Percentiles rank a stretch among this genome's conserved stretches.
Conservation (phyloP, 2,797 vertebrate species). For the Heteromormyrus szaboi region DNA sequence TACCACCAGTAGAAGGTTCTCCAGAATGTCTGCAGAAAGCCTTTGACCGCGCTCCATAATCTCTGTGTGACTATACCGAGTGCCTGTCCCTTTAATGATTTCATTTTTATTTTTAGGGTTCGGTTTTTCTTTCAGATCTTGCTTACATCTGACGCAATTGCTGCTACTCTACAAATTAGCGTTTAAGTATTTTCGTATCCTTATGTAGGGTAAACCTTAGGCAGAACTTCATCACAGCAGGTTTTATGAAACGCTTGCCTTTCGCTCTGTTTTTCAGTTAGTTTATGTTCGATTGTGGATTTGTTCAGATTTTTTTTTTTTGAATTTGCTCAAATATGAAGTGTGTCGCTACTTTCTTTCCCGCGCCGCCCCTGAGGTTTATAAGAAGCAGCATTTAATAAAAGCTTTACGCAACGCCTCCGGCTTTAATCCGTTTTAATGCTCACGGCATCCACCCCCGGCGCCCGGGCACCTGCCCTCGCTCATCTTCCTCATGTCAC, state of each 20-base stretch:
- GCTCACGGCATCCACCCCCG: constrained; percentile 27
- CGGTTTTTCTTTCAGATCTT: neutral
- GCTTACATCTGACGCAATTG: neutral
- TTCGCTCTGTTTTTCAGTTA: neutral
- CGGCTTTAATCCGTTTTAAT: neutral
- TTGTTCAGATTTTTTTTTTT: neutral
- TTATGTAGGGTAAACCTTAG: neutral
- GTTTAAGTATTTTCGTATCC: neutral
- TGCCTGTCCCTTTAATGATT: neutral
- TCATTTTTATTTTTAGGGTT: neutral
- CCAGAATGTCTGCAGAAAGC: neutral
- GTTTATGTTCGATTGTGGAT: neutral
- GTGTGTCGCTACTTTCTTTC: neutral
- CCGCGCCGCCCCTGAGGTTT: neutral
- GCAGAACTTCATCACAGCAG: neutral
- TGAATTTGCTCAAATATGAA: neutral
- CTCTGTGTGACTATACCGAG: neutral
- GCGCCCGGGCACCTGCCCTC: constrained; percentile 10
- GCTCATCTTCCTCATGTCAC: neutral
- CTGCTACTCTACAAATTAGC: neutral
- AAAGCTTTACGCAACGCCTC: neutral
- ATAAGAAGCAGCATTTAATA: neutral
- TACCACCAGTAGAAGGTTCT: neutral
- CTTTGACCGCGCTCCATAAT: neutral
- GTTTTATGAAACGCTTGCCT: neutral